phyloP scores from a whole-genome alignment of 2,113 vertebrate genomes.

The Echinops telfairi region DNA sequence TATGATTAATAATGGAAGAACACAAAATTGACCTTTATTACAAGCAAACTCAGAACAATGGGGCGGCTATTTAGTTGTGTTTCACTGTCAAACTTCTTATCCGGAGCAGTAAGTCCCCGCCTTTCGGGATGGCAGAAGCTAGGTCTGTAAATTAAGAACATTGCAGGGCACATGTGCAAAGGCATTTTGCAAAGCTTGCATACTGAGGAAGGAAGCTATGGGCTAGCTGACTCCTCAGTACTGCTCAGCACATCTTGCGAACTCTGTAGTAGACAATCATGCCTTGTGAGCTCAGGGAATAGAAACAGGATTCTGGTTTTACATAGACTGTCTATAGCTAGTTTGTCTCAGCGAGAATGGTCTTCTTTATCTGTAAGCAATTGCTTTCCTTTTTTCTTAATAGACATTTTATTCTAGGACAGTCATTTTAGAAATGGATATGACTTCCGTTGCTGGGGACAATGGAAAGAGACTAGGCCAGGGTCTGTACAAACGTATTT shows the following conservation, averaged over 20 bases:
- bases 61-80: neutral
- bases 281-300: neutral
- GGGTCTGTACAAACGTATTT: neutral
- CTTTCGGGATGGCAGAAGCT: neutral
- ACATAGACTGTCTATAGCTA: neutral
- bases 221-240: slow-evolving; percentile 26
- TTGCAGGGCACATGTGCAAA: neutral
- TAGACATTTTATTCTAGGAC: slow-evolving; percentile 14
- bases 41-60: neutral
- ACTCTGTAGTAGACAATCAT: slow-evolving; percentile 11
- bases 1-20: slow-evolving; percentile 19
- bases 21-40: slow-evolving; percentile 1
- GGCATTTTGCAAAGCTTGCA: neutral
- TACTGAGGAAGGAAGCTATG: neutral
- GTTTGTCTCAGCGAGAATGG: slow-evolving; percentile 10
- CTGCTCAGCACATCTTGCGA: slow-evolving; percentile 13
- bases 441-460: neutral
- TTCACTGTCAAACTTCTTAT: neutral
- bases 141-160: slow-evolving; percentile 39
- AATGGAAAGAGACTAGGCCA: neutral
- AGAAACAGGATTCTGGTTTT: slow-evolving; percentile 53
- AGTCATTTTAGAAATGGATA: slow-evolving; percentile 31
- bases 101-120: neutral
- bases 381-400: neutral
- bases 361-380: neutral